These are phyloP conservation scores for Euphydryas editha DNA, from an alignment of 2,888 invertebrate species.

Conservation along the genomic window DNA sequence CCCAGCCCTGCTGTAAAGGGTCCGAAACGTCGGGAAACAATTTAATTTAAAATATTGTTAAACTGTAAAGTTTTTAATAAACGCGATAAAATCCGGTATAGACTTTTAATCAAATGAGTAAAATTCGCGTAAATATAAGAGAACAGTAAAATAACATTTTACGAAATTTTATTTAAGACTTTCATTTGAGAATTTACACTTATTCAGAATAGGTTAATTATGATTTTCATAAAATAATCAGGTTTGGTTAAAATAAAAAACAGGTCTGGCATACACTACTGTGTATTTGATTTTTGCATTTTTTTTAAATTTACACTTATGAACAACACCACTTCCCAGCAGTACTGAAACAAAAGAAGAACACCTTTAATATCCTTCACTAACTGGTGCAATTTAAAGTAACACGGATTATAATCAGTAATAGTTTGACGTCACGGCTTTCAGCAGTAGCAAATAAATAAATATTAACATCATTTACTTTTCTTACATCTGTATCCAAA, in stretches of 20 bases:
- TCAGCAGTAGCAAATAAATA: slow-evolving; percentile 82
- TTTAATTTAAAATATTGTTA: too few relatives aligned
- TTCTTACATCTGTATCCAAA: neutral
- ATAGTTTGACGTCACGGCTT: slow-evolving; percentile 70
- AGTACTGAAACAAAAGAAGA: slow-evolving; percentile 72
- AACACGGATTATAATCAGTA: slow-evolving; percentile 53
- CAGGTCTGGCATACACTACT: slow-evolving; percentile 67
- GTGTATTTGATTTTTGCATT: slow-evolving; percentile 72
- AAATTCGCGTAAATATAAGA: too few relatives aligned
- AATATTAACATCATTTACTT: slow-evolving; percentile 62
- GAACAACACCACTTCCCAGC: slow-evolving; percentile 72
- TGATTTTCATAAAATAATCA: neutral
- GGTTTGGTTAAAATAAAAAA: slow-evolving; percentile 43
- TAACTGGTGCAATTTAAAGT: neutral
- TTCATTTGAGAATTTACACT: too few relatives aligned
- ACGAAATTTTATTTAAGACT: too few relatives aligned
- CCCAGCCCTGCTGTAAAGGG: too few relatives aligned
- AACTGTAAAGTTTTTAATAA: too few relatives aligned
- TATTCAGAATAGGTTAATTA: neutral
- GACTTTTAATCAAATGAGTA: too few relatives aligned
- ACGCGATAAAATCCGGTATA: too few relatives aligned
- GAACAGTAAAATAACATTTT: too few relatives aligned
- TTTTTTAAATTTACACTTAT: slow-evolving; percentile 73
- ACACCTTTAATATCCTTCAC: slow-evolving; percentile 22
- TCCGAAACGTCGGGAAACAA: too few relatives aligned